A percentile compares a stretch with the other conserved stretches of the same genome.
Evolutionary conservation across 2,113 vertebrate species (phyloP).

Genomic region (Brachypteracias leptosomus): DNA sequence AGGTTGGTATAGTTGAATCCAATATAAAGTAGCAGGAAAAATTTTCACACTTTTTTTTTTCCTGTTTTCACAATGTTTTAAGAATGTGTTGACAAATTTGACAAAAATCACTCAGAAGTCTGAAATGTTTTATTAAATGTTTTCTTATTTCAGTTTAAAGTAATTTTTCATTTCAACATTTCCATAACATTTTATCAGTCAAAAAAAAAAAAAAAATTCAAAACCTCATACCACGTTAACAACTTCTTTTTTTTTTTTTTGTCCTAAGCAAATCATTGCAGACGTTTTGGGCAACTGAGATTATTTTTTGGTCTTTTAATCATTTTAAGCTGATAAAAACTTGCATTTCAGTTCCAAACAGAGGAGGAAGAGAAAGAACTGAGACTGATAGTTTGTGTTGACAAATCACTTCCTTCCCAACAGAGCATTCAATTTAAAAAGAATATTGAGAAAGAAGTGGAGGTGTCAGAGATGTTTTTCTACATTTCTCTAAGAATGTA

Average conservation of each 20-base stretch:
- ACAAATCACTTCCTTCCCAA: neutral
- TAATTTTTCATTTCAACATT: neutral
- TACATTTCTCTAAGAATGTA: neutral
- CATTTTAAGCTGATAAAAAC: neutral
- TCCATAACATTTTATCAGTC: neutral
- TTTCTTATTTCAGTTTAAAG: conserved; percentile 10
- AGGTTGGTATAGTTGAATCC: conserved; percentile 1
- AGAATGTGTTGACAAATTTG: conserved; percentile 50
- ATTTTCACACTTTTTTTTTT: conserved; percentile 12
- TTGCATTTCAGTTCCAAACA: neutral
- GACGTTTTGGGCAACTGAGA: neutral
- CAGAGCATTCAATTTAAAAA: neutral
- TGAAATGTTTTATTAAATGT: conserved; percentile 42
- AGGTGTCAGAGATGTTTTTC: neutral
- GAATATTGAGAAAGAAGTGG: neutral
- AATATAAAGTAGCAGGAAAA: conserved; percentile 11
- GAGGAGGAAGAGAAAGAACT: neutral
- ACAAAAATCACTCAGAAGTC: conserved; percentile 33
- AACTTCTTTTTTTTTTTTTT: neutral
- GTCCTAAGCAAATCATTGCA: neutral
- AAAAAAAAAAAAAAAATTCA: neutral
- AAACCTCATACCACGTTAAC: neutral
- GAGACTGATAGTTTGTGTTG: neutral
- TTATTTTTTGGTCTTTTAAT: neutral
- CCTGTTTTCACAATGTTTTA: conserved; percentile 13